A percentile compares a stretch with the other conserved stretches of the same genome.
These are phyloP conservation scores for Fulmarus glacialis DNA, from an alignment of 2,113 vertebrate genomes.

Conservation along the genomic window DNA sequence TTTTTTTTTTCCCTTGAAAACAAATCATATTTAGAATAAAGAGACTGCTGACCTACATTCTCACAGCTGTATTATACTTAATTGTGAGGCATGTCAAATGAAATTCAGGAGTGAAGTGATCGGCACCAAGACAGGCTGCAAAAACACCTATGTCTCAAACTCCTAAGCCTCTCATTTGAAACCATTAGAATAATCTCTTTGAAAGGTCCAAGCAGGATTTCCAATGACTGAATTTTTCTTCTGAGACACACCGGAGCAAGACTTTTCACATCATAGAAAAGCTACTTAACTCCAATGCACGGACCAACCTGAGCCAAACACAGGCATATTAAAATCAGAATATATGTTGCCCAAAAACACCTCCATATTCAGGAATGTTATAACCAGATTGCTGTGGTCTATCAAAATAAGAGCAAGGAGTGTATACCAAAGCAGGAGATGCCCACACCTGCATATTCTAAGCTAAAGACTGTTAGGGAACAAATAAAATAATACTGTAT, in stretches of 20 bases:
- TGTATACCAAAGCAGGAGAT: neutral
- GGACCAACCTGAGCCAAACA: neutral
- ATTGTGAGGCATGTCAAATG: neutral
- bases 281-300: neutral
- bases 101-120: neutral
- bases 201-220: neutral
- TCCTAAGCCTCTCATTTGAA: neutral
- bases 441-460: neutral
- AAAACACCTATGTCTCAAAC: neutral
- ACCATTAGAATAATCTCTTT: neutral
- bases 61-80: neutral
- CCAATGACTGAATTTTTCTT: neutral
- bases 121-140: neutral
- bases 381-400: neutral
- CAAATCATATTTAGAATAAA: constrained; percentile 33
- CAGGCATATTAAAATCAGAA: neutral
- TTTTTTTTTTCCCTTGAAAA: neutral
- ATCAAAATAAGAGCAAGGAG: neutral
- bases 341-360: neutral
- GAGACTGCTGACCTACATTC: constrained; percentile 26
- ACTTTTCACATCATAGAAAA: neutral
- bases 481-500: neutral
- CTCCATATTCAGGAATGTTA: neutral
- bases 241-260: neutral
- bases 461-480: neutral